Conservation (phyloP, 2,888 invertebrate species). For the Coleophora flavipennella region DNA sequence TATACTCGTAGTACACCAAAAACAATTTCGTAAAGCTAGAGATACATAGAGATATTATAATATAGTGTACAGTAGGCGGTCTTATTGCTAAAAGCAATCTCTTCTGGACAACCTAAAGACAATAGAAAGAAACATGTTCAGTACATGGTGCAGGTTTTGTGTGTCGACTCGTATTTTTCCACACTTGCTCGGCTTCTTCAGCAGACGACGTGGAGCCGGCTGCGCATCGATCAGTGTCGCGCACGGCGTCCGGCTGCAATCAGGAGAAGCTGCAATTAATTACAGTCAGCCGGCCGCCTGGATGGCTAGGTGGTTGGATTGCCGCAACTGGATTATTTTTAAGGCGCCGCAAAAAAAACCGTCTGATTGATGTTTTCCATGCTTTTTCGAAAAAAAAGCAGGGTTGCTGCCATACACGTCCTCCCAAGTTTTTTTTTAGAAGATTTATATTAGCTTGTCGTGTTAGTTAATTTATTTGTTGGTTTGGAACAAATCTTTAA, state of each 20-base stretch:
- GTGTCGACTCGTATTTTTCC: not conserved
- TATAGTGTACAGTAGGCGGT: no score
- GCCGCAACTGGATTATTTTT: conserved; percentile 13
- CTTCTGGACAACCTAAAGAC: not conserved
- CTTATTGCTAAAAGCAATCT: no score
- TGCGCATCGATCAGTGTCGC: conserved; percentile 10
- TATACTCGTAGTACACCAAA: no score
- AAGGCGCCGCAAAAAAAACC: conserved; percentile 6
- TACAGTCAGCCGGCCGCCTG: conserved; percentile 11
- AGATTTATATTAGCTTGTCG: no score
- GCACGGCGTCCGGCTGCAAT: conserved; percentile 10
- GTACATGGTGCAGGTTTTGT: not conserved
- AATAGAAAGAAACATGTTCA: not conserved
- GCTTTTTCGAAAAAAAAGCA: not conserved
- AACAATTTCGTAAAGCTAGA: no score
- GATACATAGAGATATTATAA: no score
- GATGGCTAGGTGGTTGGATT: no score
- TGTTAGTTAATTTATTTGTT: no score
- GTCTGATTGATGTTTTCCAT: not conserved
- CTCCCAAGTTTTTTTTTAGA: no score
- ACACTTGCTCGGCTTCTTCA: not conserved
- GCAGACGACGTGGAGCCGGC: not conserved
- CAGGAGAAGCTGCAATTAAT: conserved; percentile 15
- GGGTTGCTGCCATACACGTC: no score
- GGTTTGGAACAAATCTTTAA: no score